A percentile compares a stretch with the other conserved stretches of the same genome.
Evolutionary conservation across 2,797 vertebrate species (phyloP).

Genomic region (Ispidina picta): DNA sequence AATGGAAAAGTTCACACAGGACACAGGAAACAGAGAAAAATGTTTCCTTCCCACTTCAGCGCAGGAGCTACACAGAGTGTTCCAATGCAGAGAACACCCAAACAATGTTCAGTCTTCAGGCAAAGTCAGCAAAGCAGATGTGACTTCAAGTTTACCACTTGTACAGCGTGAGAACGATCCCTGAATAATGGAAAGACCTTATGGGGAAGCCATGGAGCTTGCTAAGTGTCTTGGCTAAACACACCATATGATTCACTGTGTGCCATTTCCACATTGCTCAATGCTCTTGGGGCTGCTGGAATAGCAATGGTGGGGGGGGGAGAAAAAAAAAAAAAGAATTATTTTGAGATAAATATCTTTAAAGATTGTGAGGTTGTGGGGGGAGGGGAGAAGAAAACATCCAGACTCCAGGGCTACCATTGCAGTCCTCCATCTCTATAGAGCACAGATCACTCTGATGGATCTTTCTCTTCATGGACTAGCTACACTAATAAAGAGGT

Average conservation of each 20-base stretch:
- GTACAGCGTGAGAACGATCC: constrained; percentile 58
- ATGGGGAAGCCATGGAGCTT: constrained; percentile 5
- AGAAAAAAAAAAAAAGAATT: not conserved
- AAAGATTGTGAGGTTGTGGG: not conserved
- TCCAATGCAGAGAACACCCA: constrained; percentile 4
- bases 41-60: constrained; percentile 26
- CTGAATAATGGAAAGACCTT: constrained; percentile 52
- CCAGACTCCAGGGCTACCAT: not conserved
- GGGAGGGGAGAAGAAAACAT: not conserved
- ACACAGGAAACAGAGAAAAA: constrained; percentile 38
- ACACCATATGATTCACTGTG: not conserved
- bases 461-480: not conserved
- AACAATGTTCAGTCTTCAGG: not conserved
- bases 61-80: constrained; percentile 29
- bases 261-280: constrained; percentile 39
- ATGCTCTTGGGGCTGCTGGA: constrained; percentile 20
- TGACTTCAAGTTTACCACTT: not conserved
- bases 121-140: constrained; percentile 57
- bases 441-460: not conserved
- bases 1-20: constrained; percentile 29
- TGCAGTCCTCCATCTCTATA: not conserved
- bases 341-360: not conserved
- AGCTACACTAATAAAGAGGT: not conserved
- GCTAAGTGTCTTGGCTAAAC: not conserved
- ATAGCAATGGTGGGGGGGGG: not conserved